These are phyloP conservation scores for Gila orcuttii DNA, from an alignment of 2,113 vertebrate genomes.

Conservation along the genomic window DNA sequence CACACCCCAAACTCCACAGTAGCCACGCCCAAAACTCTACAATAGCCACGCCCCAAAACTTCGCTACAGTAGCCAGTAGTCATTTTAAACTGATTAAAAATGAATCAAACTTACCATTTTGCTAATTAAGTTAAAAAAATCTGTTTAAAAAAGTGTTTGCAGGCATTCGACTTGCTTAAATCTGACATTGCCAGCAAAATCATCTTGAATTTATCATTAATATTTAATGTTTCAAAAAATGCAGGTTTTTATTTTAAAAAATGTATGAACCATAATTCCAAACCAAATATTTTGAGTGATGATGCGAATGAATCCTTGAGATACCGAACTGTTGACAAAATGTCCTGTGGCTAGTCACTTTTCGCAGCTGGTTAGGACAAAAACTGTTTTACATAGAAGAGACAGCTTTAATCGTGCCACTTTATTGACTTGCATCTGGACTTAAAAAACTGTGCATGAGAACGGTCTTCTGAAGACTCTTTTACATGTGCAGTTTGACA, in stretches of 20 bases:
- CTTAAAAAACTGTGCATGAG: conserved; percentile 1
- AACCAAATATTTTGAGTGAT: background rate
- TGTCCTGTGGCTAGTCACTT: background rate
- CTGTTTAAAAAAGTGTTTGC: background rate
- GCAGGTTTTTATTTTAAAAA: background rate
- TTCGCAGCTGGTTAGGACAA: background rate
- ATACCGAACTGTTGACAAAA: background rate
- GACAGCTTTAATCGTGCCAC: background rate
- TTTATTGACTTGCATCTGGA: background rate
- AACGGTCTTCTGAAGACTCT: background rate
- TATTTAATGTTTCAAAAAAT: background rate
- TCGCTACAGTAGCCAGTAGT: too few species aligned
- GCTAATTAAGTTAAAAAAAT: background rate
- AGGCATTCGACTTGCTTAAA: background rate
- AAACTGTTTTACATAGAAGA: background rate
- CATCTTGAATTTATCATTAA: background rate
- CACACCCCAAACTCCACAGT: too few species aligned
- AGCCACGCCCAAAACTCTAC: too few species aligned
- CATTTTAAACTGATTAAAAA: background rate
- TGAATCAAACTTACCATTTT: background rate
- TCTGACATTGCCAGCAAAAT: background rate
- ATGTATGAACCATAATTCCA: background rate
- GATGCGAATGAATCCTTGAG: background rate
- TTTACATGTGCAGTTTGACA: background rate
- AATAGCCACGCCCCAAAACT: too few species aligned